Conservation (phyloP, 2,113 vertebrate species). For the Amblyornis subalaris region DNA sequence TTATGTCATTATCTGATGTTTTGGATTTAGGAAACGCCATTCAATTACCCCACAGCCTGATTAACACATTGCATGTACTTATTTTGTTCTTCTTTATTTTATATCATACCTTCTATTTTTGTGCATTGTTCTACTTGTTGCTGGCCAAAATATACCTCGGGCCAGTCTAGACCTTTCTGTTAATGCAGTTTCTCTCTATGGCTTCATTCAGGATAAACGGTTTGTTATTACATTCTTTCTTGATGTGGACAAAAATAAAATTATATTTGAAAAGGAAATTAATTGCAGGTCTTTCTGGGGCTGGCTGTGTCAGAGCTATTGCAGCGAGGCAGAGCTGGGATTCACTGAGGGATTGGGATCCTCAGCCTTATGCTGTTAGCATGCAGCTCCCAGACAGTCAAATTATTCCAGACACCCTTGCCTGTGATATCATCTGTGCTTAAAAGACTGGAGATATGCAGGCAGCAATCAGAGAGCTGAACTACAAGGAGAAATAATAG, state of each 20-base stretch:
- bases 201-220: not conserved
- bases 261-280: not conserved
- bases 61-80: not conserved
- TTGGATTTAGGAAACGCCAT: slow-evolving; percentile 28
- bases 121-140: not conserved
- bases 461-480: slow-evolving; percentile 38
- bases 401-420: slow-evolving; percentile 33
- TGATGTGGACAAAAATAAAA: not conserved
- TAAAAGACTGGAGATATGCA: slow-evolving; percentile 22
- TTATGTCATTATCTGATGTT: slow-evolving; percentile 28
- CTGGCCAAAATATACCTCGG: slow-evolving; percentile 7
- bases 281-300: not conserved
- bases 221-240: not conserved
- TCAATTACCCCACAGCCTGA: slow-evolving; percentile 25
- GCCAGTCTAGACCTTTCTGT: slow-evolving; percentile 33
- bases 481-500: slow-evolving; percentile 18
- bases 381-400: not conserved
- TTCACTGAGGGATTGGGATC: not conserved
- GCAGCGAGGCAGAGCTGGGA: not conserved
- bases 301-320: not conserved
- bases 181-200: slow-evolving; percentile 7
- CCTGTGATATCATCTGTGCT: slow-evolving; percentile 13
- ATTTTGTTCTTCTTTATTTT: slow-evolving; percentile 24
- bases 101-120: not conserved
- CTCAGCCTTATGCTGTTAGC: not conserved